phyloP scores from a whole-genome alignment of 2,113 vertebrate genomes.

The Kryptolebias marmoratus region DNA sequence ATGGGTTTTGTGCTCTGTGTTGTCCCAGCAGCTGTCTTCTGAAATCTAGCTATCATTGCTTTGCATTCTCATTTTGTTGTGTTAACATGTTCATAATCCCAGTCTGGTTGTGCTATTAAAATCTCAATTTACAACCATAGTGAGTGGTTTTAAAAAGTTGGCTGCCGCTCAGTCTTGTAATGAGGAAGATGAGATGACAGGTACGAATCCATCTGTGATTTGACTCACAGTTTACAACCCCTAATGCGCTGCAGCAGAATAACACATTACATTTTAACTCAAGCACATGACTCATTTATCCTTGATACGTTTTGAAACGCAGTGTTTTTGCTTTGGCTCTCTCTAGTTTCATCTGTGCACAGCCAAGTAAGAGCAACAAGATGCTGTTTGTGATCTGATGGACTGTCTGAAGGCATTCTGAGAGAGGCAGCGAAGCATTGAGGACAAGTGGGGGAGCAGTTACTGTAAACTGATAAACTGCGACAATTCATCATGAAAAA shows the following conservation, averaged over 20 bases:
- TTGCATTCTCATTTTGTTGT: neutral
- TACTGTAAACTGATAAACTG: slow-evolving; percentile 37
- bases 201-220: neutral
- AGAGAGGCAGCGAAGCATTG: slow-evolving; percentile 37
- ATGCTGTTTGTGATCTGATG: slow-evolving; percentile 14
- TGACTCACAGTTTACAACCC: slow-evolving; percentile 1
- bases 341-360: slow-evolving; percentile 37
- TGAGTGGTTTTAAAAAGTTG: neutral
- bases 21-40: too few relatives aligned
- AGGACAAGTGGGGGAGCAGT: slow-evolving; percentile 37
- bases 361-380: slow-evolving; percentile 43
- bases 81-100: too few relatives aligned
- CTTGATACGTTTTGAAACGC: slow-evolving; percentile 47
- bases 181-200: neutral
- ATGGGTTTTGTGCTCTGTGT: neutral
- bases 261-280: slow-evolving; percentile 19
- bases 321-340: slow-evolving; percentile 6
- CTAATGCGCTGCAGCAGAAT: slow-evolving; percentile 22
- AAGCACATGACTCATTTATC: slow-evolving; percentile 50
- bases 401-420: slow-evolving; percentile 37
- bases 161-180: neutral
- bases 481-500: slow-evolving; percentile 62
- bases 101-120: neutral
- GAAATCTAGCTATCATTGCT: neutral
- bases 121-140: neutral